Base-by-base conservation (phyloP, 2,113 vertebrate genomes). In the Callorhinus ursinus region DNA sequence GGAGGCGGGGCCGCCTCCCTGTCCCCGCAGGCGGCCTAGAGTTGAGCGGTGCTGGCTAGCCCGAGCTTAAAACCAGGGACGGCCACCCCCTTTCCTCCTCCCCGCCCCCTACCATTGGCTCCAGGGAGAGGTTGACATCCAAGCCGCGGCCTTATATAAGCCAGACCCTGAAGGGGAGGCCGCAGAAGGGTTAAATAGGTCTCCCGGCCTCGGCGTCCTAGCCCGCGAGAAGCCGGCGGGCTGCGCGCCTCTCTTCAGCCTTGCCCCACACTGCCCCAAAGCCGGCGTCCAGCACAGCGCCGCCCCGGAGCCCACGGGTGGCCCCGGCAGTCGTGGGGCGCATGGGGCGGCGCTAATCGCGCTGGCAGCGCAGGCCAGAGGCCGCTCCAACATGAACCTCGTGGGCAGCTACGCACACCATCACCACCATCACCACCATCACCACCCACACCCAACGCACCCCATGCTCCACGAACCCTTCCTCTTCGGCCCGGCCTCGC, bases 401-500 rank as follows among this genome's bases (percentile, higher is more conserved):
- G 99, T 99, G 97, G 99, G 99, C 97, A 98, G 99, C 97, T 99
- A 99, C 98, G 99, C 99, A 98, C 99, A 99, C 96, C 98, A 98
- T 51, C 98, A 97, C 33, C 98, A 98, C 94, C 99, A 99, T 96
- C 98, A 98, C 88, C 99, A 99, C 96, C 98, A 98, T 22, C 98
- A 98, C 82, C 98, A 98, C 59, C 74, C 97, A 42, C 98, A 98
- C 90, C 99, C 98, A 57, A 97, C 98, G 97, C 99, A 99, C 97
- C 99, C 99, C 93, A 98, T 99, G 98, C 99, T 99, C 98, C 99
- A 99, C 98, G 99, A 99, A 22, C 99, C 99, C 11, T 99, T 99
- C 95, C 99, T 99, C 72, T 99, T 99, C 95, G 99, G 99, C 28
- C 99, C 99, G 93, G 97, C 98, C 19, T 98, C 98, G 19, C 98